Evolutionary conservation across 2,888 invertebrate species (phyloP).

Genomic region (Elysia crispata): DNA sequence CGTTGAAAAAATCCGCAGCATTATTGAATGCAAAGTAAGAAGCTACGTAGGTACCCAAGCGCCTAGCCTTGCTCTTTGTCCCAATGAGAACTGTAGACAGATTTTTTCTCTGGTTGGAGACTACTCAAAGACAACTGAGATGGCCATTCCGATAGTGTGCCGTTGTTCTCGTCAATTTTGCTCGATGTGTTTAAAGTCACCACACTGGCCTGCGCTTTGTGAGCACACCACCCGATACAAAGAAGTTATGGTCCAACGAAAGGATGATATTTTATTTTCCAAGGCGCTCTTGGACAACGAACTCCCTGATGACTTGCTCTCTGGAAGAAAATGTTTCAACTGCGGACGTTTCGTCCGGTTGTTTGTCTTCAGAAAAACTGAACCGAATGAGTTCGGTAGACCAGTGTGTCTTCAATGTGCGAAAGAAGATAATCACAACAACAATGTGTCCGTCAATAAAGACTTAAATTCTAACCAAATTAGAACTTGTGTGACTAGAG

Average conservation of each 20-base stretch:
- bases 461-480: not conserved
- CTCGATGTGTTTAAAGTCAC: not conserved
- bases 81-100: too few relatives aligned
- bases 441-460: not conserved
- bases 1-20: not conserved
- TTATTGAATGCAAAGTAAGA: not conserved
- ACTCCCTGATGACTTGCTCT: slow-evolving; percentile 32
- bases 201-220: slow-evolving; percentile 37
- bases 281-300: slow-evolving; percentile 3
- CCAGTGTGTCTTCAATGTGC: slow-evolving; percentile 22
- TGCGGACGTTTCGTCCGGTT: slow-evolving; percentile 13
- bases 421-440: too few relatives aligned
- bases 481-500: not conserved
- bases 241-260: too few relatives aligned
- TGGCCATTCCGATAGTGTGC: not conserved
- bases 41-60: not conserved
- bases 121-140: not conserved
- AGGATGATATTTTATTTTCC: too few relatives aligned
- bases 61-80: too few relatives aligned
- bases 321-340: slow-evolving; percentile 32
- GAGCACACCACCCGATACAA: not conserved
- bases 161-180: slow-evolving; percentile 19
- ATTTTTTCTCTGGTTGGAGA: not conserved
- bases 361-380: not conserved
- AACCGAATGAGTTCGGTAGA: slow-evolving; percentile 26